Base-by-base conservation (phyloP, 2,888 invertebrate genomes). In the Sinelater perroti region DNA sequence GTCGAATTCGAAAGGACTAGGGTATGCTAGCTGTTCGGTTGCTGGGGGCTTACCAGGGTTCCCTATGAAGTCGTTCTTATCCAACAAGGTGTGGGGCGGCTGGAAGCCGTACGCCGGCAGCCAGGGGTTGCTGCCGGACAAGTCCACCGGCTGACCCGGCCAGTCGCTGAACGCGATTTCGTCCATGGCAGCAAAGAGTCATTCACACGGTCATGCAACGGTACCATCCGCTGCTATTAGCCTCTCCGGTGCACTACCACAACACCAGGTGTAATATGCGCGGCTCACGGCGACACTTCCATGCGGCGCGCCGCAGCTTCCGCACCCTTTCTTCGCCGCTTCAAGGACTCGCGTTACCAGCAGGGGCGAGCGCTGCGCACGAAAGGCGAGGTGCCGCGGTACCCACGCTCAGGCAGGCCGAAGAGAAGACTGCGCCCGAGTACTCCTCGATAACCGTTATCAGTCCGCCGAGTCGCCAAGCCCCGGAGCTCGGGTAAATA, bases 31-130 rank as follows among this genome's bases (percentile, higher is more conserved):
- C n/a, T n/a, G n/a, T n/a, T n/a, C n/a, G n/a, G n/a, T n/a, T n/a
- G 5, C 7, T 1, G 2, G 10, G 5, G n/a, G 31, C 55, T 40
- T 81, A 86, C 85, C 85, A 75, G 83, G 85, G 78, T 85, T 82
- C 73, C 82, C 82, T 72, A 85, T 80, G 78, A 83, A 86, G 76
- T 87, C 87, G 51, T 81, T 81, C 59, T 78, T 77, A 73, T 87
- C 87, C 58, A 77, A 60, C 28, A 77, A 59, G 2, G 67, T 60
- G 31, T 61, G 72, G 60, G 86, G 86, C 76, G 85, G 85, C 80
- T 87, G 87, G 81, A 87, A 89, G 69, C 90, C 89, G 75, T 90
- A 90, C 70, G 89, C 89, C 68, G 89, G 90, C 78, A 89, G 82
- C 90, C 90, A 90, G 72, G 89, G 87, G 81, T 87, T 87, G 73